Percentiles rank a stretch among this genome's conserved stretches.
These are phyloP conservation scores for Spodoptera frugiperda DNA, from an alignment of 1,140 invertebrate species.

Conservation along the genomic window DNA sequence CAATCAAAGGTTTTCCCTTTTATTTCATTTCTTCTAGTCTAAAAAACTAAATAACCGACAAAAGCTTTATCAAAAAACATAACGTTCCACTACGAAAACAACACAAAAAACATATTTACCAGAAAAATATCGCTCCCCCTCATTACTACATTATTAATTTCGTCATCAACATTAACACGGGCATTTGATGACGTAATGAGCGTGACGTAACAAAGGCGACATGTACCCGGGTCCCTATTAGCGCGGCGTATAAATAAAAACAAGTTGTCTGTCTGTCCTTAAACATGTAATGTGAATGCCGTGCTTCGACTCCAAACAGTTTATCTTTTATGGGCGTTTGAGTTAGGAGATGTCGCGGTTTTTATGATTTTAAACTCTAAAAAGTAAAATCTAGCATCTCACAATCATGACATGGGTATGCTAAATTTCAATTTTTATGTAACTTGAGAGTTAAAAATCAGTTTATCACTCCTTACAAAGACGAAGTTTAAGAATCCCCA, in stretches of 20 bases:
- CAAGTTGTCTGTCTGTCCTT: slow-evolving; percentile 9
- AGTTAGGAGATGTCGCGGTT: not conserved
- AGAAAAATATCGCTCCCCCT: not conserved
- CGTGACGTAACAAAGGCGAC: slow-evolving; percentile 1
- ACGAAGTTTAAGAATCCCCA: too few species aligned
- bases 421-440: too few species aligned
- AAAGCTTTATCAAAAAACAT: too few species aligned
- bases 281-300: slow-evolving; percentile 19
- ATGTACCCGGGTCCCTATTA: not conserved
- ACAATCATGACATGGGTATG: too few species aligned
- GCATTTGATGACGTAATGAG: not conserved
- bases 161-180: not conserved
- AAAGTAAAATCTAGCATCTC: too few species aligned
- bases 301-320: not conserved
- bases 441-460: too few species aligned
- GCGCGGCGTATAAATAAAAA: slow-evolving; percentile 8
- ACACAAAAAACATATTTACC: not conserved
- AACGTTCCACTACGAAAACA: too few species aligned
- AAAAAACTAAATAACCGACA: too few species aligned
- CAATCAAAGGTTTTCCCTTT: too few species aligned
- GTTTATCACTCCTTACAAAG: too few species aligned
- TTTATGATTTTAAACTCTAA: too few species aligned
- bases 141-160: not conserved
- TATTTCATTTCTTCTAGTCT: too few species aligned
- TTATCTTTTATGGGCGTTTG: not conserved